These are phyloP conservation scores for Anolis apletophallus DNA, from an alignment of 2,797 vertebrate genomes.

Conservation along the genomic window DNA sequence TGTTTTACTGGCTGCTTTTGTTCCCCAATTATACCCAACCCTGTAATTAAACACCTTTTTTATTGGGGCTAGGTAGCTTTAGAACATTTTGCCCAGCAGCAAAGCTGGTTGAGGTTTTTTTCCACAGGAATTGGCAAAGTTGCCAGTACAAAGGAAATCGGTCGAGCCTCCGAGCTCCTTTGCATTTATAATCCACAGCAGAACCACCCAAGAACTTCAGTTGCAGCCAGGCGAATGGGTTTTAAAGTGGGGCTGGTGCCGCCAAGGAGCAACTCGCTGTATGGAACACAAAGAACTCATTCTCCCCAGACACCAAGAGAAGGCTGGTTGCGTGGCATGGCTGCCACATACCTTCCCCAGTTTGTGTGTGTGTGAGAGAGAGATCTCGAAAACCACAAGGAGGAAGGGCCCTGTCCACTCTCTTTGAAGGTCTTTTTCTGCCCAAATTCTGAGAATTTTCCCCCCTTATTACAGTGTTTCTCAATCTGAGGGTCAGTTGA, in stretches of 20 bases:
- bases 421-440: background rate
- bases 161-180: background rate
- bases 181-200: background rate
- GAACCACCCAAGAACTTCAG: slow-evolving; percentile 2
- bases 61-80: slow-evolving; percentile 42
- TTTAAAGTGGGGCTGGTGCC: slow-evolving; percentile 16
- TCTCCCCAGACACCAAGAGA: background rate
- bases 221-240: background rate
- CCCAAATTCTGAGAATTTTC: background rate
- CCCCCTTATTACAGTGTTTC: too few relatives aligned
- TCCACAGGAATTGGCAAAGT: background rate
- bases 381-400: background rate
- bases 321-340: background rate
- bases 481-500: too few relatives aligned
- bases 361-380: too few relatives aligned
- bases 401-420: too few relatives aligned
- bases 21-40: slow-evolving; percentile 42
- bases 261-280: background rate
- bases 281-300: slow-evolving; percentile 24
- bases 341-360: background rate
- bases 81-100: slow-evolving; percentile 28
- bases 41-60: slow-evolving; percentile 57
- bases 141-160: slow-evolving; percentile 15
- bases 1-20: slow-evolving; percentile 45
- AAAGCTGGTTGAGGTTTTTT: fast-evolving